Evolutionary conservation across 2,113 vertebrate genomes (phyloP).

Genomic region (Elgaria multicarinata): DNA sequence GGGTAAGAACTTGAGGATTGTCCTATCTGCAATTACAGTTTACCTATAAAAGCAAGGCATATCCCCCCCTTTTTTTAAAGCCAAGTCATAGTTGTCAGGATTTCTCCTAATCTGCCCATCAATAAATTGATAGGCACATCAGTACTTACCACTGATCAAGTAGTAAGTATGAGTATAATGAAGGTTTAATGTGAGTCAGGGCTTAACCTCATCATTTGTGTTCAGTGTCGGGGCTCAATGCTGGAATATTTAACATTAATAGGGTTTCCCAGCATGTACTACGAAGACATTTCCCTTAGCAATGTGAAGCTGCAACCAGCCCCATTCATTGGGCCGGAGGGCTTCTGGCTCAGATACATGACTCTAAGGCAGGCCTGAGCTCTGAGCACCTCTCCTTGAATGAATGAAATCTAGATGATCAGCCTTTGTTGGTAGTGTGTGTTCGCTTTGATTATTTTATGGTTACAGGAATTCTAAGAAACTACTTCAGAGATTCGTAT

Average conservation of each 20-base stretch:
- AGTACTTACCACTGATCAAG: not conserved
- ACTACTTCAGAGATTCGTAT: not conserved
- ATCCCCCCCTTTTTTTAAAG: not conserved
- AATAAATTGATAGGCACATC: not conserved
- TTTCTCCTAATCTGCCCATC: not conserved
- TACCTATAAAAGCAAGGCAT: not conserved
- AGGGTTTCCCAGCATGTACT: not conserved
- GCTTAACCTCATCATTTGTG: not conserved
- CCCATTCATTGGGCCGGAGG: not conserved
- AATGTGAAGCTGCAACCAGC: not conserved
- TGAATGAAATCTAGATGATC: not conserved
- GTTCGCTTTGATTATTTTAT: conserved; percentile 19
- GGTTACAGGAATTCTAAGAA: not conserved
- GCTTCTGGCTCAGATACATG: not conserved
- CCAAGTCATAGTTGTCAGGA: not conserved
- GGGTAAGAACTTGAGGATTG: not conserved
- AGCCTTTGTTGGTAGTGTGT: not conserved
- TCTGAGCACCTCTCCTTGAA: not conserved
- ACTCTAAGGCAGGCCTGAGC: not conserved
- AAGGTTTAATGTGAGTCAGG: not conserved
- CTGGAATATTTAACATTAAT: not conserved
- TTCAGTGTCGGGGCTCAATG: not conserved
- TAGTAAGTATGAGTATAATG: not conserved
- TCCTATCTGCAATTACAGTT: not conserved
- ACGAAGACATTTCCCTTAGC: not conserved